These are phyloP conservation scores for Bothrops jararaca DNA, from an alignment of 2,113 vertebrate genomes.

Conservation along the genomic window DNA sequence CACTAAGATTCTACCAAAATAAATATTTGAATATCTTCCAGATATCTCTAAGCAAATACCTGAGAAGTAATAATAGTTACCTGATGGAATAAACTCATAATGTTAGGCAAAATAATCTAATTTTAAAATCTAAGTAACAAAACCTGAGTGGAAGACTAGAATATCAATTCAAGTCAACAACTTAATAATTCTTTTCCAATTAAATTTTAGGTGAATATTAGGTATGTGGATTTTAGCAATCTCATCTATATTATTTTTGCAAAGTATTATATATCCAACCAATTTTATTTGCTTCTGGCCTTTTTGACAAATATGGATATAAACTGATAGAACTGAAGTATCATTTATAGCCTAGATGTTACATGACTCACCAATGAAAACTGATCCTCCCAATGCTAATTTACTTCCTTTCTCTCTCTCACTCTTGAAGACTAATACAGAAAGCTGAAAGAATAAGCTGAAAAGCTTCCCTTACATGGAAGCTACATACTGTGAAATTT, in stretches of 20 bases:
- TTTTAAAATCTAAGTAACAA: background rate
- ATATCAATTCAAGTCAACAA: background rate
- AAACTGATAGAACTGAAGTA: background rate
- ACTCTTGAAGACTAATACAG: slow-evolving; percentile 8
- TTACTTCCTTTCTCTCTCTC: background rate
- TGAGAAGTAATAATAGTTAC: background rate
- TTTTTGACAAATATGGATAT: background rate
- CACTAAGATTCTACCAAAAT: background rate
- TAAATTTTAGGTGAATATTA: background rate
- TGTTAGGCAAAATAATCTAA: background rate
- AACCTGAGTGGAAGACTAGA: background rate
- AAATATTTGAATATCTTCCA: background rate
- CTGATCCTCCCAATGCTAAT: background rate
- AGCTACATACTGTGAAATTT: slow-evolving; percentile 28
- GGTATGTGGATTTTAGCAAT: background rate
- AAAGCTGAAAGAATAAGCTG: slow-evolving; percentile 11
- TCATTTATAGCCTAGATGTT: background rate
- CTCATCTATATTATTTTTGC: background rate
- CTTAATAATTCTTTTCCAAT: background rate
- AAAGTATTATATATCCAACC: background rate
- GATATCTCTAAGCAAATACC: background rate
- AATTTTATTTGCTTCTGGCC: background rate
- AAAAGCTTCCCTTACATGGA: slow-evolving; percentile 18
- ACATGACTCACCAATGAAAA: slow-evolving; percentile 7
- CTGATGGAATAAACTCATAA: background rate